Evolutionary conservation across 2,113 vertebrate species (phyloP).

Genomic region (Asarcornis scutulata): DNA sequence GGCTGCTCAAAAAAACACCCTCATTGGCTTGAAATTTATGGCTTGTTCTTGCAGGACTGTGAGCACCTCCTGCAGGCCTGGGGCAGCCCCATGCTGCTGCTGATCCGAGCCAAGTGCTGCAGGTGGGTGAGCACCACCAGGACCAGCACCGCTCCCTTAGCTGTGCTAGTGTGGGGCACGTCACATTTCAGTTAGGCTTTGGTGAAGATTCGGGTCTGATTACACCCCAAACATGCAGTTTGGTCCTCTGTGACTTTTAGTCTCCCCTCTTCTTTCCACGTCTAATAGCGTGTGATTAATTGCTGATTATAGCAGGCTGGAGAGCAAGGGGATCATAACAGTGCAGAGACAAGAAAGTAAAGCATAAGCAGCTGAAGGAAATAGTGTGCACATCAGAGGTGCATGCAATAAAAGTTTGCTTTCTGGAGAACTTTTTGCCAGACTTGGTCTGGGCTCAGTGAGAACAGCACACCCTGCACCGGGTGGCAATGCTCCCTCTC

Average conservation of each 20-base stretch:
- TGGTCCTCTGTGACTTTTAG: neutral
- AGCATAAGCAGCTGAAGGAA: neutral
- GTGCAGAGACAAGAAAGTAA: neutral
- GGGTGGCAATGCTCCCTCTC: neutral
- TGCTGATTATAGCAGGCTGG: neutral
- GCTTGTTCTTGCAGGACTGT: neutral
- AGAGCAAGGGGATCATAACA: neutral
- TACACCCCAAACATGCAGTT: neutral
- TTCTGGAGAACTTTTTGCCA: neutral
- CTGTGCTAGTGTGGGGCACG: neutral
- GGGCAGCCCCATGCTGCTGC: neutral
- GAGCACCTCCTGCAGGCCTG: conserved; percentile 49
- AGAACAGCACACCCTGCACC: neutral
- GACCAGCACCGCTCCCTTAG: neutral
- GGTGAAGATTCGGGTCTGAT: neutral
- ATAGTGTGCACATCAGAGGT: neutral
- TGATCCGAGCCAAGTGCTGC: neutral
- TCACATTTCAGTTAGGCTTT: neutral
- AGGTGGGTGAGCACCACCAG: neutral
- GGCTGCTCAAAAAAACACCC: conserved; percentile 31
- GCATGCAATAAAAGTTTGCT: neutral
- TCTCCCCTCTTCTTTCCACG: neutral
- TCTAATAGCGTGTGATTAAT: neutral
- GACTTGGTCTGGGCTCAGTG: neutral
- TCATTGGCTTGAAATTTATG: conserved; percentile 53